Conservation (phyloP, 1,140 invertebrate species). For the Bombus ignitus region DNA sequence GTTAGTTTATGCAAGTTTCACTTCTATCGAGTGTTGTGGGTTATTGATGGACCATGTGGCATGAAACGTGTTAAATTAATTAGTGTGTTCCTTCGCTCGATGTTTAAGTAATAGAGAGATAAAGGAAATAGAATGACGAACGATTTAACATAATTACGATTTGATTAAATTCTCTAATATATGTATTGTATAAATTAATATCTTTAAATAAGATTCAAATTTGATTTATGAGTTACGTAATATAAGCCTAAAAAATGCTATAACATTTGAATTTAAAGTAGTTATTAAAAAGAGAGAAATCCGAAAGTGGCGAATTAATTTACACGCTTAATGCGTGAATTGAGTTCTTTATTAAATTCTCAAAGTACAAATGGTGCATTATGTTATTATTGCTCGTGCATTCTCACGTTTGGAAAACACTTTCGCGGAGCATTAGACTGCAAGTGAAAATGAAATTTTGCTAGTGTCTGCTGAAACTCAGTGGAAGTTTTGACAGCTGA, state of each 20-base stretch:
- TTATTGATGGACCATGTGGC: too few relatives aligned
- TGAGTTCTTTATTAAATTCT: not conserved
- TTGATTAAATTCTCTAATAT: too few relatives aligned
- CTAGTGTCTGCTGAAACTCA: not conserved
- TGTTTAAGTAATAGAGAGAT: not conserved
- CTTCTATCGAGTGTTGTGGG: not conserved
- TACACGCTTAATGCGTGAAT: too few relatives aligned
- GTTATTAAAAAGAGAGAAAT: too few relatives aligned
- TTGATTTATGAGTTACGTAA: not conserved
- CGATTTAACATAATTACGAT: too few relatives aligned
- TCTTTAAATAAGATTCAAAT: not conserved
- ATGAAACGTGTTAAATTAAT: not conserved
- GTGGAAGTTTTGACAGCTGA: not conserved
- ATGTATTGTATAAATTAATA: not conserved
- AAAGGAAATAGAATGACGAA: not conserved
- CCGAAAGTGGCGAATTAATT: too few relatives aligned
- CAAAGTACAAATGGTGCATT: not conserved
- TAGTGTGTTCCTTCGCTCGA: not conserved
- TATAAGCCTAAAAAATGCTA: too few relatives aligned
- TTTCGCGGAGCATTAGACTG: not conserved
- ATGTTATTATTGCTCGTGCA: not conserved
- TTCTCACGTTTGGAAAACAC: not conserved
- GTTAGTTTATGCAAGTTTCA: not conserved
- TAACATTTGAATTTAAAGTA: too few relatives aligned
- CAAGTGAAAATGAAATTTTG: constrained; percentile 28